Conservation (phyloP, 2,888 invertebrate species). For the Calameuta idolon region DNA sequence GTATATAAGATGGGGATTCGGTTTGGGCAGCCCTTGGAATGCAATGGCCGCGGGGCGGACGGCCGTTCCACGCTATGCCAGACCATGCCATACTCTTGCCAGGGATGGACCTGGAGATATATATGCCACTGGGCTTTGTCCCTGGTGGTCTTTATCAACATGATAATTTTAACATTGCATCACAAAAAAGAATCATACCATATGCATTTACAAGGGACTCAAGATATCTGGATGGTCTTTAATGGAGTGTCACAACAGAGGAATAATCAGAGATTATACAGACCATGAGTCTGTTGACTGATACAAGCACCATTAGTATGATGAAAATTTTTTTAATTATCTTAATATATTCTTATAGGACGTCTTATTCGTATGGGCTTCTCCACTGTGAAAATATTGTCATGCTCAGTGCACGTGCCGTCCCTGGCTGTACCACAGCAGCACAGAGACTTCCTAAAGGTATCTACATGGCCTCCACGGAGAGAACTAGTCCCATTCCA, state of each 20-base stretch:
- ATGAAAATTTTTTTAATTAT: neutral
- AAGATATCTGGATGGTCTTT: neutral
- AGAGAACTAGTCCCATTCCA: neutral
- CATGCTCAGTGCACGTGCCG: neutral
- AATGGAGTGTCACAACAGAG: neutral
- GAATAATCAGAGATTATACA: neutral
- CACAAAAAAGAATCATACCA: neutral
- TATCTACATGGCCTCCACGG: neutral
- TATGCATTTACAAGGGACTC: neutral
- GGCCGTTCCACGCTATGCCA: constrained; percentile 20
- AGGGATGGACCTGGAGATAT: constrained; percentile 8
- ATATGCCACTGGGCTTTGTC: neutral
- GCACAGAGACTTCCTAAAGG: neutral
- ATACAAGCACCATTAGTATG: neutral
- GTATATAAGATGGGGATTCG: constrained; percentile 51
- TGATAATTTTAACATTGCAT: neutral
- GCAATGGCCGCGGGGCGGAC: constrained; percentile 51
- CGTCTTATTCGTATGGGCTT: neutral
- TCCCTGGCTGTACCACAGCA: neutral
- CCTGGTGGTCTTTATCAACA: neutral
- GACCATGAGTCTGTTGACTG: neutral
- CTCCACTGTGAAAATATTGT: neutral
- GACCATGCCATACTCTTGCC: constrained; percentile 28
- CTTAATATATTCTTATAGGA: neutral
- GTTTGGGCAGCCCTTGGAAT: constrained; percentile 61